phyloP scores from a whole-genome alignment of 2,113 vertebrate genomes.

The Protobothrops flavoviridis region DNA sequence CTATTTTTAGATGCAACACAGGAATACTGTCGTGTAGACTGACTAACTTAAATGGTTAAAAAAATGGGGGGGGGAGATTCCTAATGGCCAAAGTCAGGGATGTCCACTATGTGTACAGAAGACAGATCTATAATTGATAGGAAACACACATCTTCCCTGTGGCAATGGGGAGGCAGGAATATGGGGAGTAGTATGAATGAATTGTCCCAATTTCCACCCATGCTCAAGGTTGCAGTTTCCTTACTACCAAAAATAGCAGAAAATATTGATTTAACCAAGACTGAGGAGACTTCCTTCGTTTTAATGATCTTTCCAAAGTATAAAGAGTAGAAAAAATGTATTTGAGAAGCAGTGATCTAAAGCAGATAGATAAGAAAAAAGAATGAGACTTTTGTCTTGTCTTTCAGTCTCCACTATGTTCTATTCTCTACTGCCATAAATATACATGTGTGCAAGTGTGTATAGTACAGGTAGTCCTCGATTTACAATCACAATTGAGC shows the following conservation, averaged over 20 bases:
- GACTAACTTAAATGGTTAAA: not conserved
- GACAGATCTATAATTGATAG: not conserved
- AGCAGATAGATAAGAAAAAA: too few relatives aligned
- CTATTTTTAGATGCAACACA: not conserved
- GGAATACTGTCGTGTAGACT: not conserved
- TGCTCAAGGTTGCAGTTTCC: not conserved
- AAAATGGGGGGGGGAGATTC: not conserved
- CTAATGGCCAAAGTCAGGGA: not conserved
- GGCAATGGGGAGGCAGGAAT: not conserved
- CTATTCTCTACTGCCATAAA: too few relatives aligned
- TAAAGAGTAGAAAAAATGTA: too few relatives aligned
- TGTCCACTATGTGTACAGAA: not conserved
- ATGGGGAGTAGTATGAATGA: not conserved
- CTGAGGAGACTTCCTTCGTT: too few relatives aligned
- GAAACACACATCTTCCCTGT: not conserved
- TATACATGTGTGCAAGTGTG: too few relatives aligned
- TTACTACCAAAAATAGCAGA: not conserved
- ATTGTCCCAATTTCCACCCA: not conserved
- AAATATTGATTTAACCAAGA: too few relatives aligned
- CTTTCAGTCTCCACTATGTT: too few relatives aligned
- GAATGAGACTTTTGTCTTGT: too few relatives aligned
- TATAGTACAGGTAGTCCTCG: too few relatives aligned
- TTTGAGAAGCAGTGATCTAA: too few relatives aligned
- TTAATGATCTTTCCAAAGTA: too few relatives aligned
- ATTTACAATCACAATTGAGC: too few relatives aligned